Evolutionary conservation across 2,797 vertebrate species (phyloP).

Genomic region (Lophius americanus): DNA sequence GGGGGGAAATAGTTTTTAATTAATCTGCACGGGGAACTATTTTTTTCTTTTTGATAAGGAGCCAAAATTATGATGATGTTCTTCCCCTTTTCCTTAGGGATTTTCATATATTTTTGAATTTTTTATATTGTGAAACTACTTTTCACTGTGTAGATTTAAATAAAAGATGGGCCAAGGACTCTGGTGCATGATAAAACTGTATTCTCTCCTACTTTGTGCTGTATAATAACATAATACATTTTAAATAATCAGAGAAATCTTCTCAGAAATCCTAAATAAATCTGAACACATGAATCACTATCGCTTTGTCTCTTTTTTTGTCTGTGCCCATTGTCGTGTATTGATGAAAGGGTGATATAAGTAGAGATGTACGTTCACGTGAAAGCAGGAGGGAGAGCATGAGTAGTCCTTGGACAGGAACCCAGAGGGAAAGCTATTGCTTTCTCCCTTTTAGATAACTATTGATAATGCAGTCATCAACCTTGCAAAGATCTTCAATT

Average conservation of each 20-base stretch:
- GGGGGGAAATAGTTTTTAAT: neutral
- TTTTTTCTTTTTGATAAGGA: neutral
- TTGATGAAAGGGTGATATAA: conserved; percentile 2
- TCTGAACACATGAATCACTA: neutral
- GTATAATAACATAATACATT: neutral
- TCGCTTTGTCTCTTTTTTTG: neutral
- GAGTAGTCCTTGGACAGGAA: conserved; percentile 12
- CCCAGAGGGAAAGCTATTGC: conserved; percentile 38
- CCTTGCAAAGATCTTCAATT: conserved; percentile 55
- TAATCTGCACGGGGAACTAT: neutral
- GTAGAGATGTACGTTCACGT: conserved; percentile 19
- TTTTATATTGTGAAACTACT: neutral
- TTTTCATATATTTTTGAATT: neutral
- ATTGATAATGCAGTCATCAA: conserved; percentile 53
- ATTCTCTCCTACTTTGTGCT: neutral
- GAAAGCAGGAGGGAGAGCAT: conserved; percentile 29
- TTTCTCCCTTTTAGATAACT: conserved; percentile 30
- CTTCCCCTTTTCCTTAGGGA: neutral
- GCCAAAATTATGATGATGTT: neutral
- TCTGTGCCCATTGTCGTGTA: neutral
- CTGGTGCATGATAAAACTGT: neutral
- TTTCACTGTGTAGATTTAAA: neutral
- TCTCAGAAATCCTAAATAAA: neutral
- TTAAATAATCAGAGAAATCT: neutral
- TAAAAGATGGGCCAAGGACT: neutral